A percentile compares a stretch with the other conserved stretches of the same genome.
phyloP scores from a whole-genome alignment of 2,797 vertebrate species.

The Pseudochromis fuscus region DNA sequence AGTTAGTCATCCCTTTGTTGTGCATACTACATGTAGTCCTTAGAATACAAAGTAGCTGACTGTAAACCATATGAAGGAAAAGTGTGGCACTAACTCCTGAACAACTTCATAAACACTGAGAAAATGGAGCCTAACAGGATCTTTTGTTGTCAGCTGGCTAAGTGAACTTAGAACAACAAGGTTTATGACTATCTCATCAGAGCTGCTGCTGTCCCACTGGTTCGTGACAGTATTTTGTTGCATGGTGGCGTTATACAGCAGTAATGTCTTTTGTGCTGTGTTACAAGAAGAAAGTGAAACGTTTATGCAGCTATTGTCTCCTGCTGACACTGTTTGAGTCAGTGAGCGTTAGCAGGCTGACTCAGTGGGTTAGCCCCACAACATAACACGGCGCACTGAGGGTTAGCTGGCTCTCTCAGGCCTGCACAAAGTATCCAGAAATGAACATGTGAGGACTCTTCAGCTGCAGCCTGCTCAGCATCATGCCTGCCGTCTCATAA shows the following conservation, averaged over 20 bases:
- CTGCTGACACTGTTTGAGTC: slow-evolving; percentile 3
- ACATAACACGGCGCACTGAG: background rate
- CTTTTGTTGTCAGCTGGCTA: background rate
- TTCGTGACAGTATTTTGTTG: background rate
- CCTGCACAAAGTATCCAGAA: background rate
- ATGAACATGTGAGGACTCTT: background rate
- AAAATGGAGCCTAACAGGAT: background rate
- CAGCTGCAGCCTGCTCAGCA: background rate
- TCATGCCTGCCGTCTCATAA: background rate
- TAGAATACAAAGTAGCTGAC: background rate
- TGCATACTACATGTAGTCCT: background rate
- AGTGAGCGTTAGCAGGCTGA: slow-evolving; percentile 53
- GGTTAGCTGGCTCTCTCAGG: background rate
- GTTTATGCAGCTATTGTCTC: background rate
- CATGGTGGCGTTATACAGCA: background rate
- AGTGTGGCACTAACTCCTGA: background rate
- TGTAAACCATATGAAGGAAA: background rate
- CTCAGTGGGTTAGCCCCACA: slow-evolving; percentile 50
- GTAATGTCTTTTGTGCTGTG: background rate
- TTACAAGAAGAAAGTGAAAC: background rate
- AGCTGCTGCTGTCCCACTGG: background rate
- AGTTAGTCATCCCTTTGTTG: background rate
- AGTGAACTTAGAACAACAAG: background rate
- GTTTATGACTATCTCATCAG: background rate
- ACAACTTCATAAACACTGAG: background rate